Base-by-base conservation (phyloP, 2,113 vertebrate species). In the Dryoscopus gambensis region DNA sequence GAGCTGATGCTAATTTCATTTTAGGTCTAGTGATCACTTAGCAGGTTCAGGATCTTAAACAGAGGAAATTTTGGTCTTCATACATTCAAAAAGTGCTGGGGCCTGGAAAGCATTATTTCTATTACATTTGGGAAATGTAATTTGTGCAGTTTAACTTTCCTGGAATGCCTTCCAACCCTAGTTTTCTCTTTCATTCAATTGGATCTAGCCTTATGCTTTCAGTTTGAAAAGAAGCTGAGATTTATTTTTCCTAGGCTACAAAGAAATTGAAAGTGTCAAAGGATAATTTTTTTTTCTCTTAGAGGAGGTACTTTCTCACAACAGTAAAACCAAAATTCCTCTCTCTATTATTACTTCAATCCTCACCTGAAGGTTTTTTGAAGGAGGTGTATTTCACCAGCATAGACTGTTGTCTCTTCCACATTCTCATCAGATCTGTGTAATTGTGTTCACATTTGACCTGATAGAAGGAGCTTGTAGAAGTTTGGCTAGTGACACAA, bases 161-260 rank as follows among this genome's bases (percentile, higher is more conserved):
- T 74, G 42, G 8, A 55, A 55, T 0, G 3, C 22, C 10, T 84
- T 65, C 9, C 20, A 82, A 37, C 2, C 6, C 14, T 56, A 21
- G 8, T 70, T 92, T 82, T 85, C 16, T 50, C 17, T 69, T 88
- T 65, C 24, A 30, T 79, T 42, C 9, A 25, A 25, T 42, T 63
- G 69, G 11, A 47, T 95, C 31, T 95, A 69, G 35, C 33, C 70
- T 92, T 92, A 73, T 44, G 59, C n/a, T 92, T 96, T 95, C 87
- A 37, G 69, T 75, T 92, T 86, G 67, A 95, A 87, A 95, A 14
- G 63, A 96, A 64, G 30, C 52, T 17, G 27, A 84, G 93, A 82
- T 95, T 94, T 96, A 63, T 90, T 96, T 97, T 95, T 85, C 47
- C 79, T 97, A 81, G 90, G 42, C 52, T 90, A 70, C 76, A 83